phyloP scores from a whole-genome alignment of 2,888 invertebrate genomes.

The Eugnorisma glareosa region DNA sequence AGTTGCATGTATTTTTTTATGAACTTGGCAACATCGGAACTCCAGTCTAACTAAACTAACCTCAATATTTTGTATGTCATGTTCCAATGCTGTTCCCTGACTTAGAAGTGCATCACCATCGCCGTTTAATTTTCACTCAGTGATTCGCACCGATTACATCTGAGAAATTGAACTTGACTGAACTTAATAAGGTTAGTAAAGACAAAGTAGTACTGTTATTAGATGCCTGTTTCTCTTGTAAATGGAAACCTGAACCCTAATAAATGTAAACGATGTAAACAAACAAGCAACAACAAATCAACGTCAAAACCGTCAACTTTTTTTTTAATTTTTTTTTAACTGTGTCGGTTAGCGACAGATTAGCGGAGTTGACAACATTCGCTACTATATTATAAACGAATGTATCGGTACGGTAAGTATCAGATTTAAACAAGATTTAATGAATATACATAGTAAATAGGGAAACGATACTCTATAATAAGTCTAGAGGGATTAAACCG shows the following conservation, averaged over 20 bases:
- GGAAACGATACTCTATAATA: too few relatives aligned
- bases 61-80: neutral
- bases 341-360: neutral
- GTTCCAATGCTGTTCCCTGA: too few relatives aligned
- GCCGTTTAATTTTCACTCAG: neutral
- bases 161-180: neutral
- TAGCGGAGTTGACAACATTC: neutral
- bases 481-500: too few relatives aligned
- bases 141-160: neutral
- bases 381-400: too few relatives aligned
- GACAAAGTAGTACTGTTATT: constrained; percentile 1
- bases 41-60: constrained; percentile 14
- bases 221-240: neutral
- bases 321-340: neutral
- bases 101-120: too few relatives aligned
- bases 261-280: constrained; percentile 21
- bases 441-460: too few relatives aligned
- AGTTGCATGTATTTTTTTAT: neutral
- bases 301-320: neutral
- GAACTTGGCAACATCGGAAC: constrained; percentile 41
- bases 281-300: neutral
- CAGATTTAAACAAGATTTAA: too few relatives aligned
- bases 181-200: constrained; percentile 21
- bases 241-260: neutral
- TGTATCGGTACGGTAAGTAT: too few relatives aligned